Evolutionary conservation across 2,113 vertebrate genomes (phyloP), one percentile per base, ranked within the genome.

Genomic region (Atlantisia rogersi): DNA sequence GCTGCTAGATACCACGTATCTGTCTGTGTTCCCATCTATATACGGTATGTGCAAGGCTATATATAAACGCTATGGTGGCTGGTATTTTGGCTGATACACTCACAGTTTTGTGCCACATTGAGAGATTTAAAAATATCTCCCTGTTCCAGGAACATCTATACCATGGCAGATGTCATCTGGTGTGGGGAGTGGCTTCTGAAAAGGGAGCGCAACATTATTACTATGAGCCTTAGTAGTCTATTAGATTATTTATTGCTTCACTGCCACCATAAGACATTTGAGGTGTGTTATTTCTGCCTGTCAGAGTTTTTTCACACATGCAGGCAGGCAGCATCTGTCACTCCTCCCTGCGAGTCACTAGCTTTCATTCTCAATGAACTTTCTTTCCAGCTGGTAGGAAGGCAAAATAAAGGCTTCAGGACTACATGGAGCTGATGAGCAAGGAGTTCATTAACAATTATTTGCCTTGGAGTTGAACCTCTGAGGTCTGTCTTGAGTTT

Each of bases 1-100:
- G 50, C 81, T 78, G 68, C 76, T 96, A 75, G 82, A 94, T 96
- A 71, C 92, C 90, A 37, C 40, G 44, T 90, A 94, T 94, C 89
- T 78, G 74, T 88, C 95, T 86, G 9, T 70, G 80, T 96, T 96
- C 86, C 91, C 93, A 73, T 91, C 94, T 95, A 90, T 92, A 95
- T 92, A 59, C 0, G 46, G 79, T 94, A 92, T 92, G 93, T 87
- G 67, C 87, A 82, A 81, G 42, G 78, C 96, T 97, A 97, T 97
- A 96, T 97, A 95, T 97, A 97, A 94, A 79, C 1, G 31, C 76
- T 86, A 40, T 82, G 71, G 82, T 97, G 91, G 95, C 85, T 97
- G 97, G 96, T 97, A 97, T 97, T 97, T 97, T 96, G 97, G 97
- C 96, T 97, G 96, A 96, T 97, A 82, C 85, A 56, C 95, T 97